phyloP scores from a whole-genome alignment of 2,888 invertebrate genomes.

The Cosmia pyralina region DNA sequence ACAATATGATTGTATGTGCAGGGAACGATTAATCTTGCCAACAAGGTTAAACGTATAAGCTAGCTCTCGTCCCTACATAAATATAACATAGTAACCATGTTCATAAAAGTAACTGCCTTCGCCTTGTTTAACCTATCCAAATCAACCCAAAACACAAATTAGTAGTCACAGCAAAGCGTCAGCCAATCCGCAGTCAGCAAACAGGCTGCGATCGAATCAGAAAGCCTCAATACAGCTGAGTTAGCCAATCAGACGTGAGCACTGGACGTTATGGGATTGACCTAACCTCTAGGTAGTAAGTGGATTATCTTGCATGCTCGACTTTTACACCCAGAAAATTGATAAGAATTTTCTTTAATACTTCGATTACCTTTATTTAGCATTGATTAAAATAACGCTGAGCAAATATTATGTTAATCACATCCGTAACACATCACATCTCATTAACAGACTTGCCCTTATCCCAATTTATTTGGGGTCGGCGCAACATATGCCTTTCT shows the following conservation, averaged over 20 bases:
- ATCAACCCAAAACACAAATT: conserved; percentile 30
- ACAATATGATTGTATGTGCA: conserved; percentile 2
- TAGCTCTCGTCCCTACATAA: conserved; percentile 1
- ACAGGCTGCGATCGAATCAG: conserved; percentile 20
- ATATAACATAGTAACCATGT: conserved; percentile 8
- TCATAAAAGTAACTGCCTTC: background rate
- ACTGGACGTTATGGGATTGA: conserved; percentile 7
- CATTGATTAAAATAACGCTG: background rate
- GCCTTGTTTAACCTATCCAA: conserved; percentile 10
- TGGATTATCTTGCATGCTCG: conserved; percentile 20
- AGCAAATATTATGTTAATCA: conserved; percentile 1
- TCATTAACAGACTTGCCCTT: background rate
- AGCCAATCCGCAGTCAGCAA: conserved; percentile 29
- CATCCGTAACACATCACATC: background rate
- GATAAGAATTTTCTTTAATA: conserved; percentile 15
- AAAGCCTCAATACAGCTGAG: conserved; percentile 7
- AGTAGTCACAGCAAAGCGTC: conserved; percentile 23
- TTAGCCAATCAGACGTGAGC: conserved; percentile 29
- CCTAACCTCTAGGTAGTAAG: conserved; percentile 19
- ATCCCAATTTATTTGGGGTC: too few species aligned
- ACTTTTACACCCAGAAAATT: conserved; percentile 15
- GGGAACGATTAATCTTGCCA: conserved; percentile 22
- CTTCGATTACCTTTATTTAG: background rate
- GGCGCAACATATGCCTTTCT: too few species aligned
- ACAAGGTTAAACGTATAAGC: conserved; percentile 26